phyloP scores from a whole-genome alignment of 2,888 invertebrate genomes.

The Neoitamus cyanurus region DNA sequence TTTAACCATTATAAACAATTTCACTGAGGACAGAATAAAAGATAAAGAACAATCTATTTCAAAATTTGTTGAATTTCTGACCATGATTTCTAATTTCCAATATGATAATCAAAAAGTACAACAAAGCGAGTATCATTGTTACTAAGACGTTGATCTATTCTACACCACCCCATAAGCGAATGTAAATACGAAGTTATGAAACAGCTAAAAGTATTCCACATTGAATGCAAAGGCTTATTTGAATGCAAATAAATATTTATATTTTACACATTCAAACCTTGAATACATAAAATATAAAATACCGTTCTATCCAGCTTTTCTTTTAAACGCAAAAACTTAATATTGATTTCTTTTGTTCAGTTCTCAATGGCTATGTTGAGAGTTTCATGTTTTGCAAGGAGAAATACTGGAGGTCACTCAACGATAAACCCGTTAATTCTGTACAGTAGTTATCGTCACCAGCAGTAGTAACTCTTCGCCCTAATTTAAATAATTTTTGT shows the following conservation, averaged over 20 bases:
- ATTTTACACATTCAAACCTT: neutral
- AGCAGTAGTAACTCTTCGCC: neutral
- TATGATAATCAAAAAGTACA: no score
- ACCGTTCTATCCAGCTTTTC: neutral
- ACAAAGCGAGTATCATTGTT: no score
- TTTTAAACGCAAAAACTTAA: neutral
- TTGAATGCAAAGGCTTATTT: neutral
- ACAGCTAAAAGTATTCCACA: neutral
- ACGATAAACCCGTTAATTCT: neutral
- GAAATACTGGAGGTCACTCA: neutral
- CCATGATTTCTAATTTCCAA: no score
- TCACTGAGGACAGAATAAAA: no score
- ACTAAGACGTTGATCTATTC: no score
- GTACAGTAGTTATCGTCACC: neutral
- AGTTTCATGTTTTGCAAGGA: neutral
- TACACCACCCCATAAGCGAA: no score
- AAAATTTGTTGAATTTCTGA: no score
- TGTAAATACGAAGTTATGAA: no score
- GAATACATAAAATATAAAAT: no score
- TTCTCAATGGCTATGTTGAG: neutral
- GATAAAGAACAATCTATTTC: no score
- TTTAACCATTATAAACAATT: no score
- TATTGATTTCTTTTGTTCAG: neutral
- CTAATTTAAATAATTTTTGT: neutral
- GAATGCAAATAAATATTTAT: neutral